phyloP scores from a whole-genome alignment of 2,113 vertebrate genomes.

The Diadophis punctatus region DNA sequence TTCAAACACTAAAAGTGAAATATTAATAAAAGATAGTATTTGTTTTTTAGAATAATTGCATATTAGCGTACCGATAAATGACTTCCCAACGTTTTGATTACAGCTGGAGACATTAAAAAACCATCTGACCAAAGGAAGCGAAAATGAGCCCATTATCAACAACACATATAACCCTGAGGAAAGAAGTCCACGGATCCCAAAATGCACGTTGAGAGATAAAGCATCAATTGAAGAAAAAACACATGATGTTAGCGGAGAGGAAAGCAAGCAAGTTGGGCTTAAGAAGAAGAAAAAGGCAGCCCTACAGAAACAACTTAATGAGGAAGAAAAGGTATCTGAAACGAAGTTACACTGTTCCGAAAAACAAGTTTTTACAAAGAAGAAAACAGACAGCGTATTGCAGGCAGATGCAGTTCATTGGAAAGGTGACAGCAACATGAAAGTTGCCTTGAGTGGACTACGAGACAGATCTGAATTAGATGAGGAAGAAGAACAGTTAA shows the following conservation, averaged over 20 bases:
- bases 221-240: constrained; percentile 67
- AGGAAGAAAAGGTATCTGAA: constrained; percentile 53
- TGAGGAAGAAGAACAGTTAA: constrained; percentile 75
- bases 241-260: constrained; percentile 67
- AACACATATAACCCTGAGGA: constrained; percentile 72
- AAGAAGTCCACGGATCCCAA: constrained; percentile 74
- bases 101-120: constrained; percentile 81
- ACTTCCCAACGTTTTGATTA: constrained; percentile 44
- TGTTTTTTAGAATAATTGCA: background rate
- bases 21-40: background rate
- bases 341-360: constrained; percentile 45
- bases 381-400: constrained; percentile 48
- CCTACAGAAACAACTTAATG: constrained; percentile 53
- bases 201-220: constrained; percentile 73
- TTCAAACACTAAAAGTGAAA: constrained; percentile 4
- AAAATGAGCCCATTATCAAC: constrained; percentile 73
- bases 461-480: constrained; percentile 50
- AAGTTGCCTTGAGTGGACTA: constrained; percentile 55
- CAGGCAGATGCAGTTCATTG: constrained; percentile 56
- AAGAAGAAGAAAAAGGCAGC: constrained; percentile 68
- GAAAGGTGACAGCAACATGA: constrained; percentile 63
- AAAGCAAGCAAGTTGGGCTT: constrained; percentile 49
- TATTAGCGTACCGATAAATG: background rate
- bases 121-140: constrained; percentile 72
- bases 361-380: constrained; percentile 49